A percentile compares a stretch with the other conserved stretches of the same genome.
These are phyloP conservation scores for Brassicogethes aeneus DNA, from an alignment of 2,888 invertebrate genomes.

Conservation along the genomic window DNA sequence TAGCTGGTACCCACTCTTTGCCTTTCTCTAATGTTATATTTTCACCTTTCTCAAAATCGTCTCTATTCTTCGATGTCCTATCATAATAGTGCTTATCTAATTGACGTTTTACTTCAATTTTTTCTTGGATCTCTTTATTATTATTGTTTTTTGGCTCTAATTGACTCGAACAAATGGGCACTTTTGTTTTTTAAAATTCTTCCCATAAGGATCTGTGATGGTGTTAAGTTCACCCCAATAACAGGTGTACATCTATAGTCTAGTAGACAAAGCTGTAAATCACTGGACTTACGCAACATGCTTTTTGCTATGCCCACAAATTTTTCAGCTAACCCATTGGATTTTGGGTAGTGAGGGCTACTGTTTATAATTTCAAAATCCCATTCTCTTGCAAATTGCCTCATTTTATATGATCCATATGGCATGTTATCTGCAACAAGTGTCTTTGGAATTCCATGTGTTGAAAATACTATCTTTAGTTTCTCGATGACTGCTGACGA, in stretches of 20 bases:
- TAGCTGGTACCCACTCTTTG: not conserved
- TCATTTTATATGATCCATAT: slow-evolving; percentile 11
- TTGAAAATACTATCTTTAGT: slow-evolving; percentile 7
- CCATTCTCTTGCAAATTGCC: slow-evolving; percentile 15
- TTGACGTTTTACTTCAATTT: slow-evolving; percentile 9
- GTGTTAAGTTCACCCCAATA: not conserved
- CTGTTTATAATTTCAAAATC: slow-evolving; percentile 13
- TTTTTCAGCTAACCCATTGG: slow-evolving; percentile 19
- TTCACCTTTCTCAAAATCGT: not conserved
- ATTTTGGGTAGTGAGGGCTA: slow-evolving; percentile 15
- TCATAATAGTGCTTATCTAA: too few species aligned
- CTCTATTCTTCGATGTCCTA: slow-evolving; percentile 7
- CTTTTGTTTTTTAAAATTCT: not conserved
- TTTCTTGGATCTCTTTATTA: not conserved
- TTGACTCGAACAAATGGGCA: not conserved
- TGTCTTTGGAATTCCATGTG: slow-evolving; percentile 11
- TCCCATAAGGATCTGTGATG: not conserved
- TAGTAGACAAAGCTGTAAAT: slow-evolving; percentile 4
- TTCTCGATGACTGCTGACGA: slow-evolving; percentile 16
- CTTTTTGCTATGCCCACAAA: slow-evolving; percentile 15
- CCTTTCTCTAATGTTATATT: not conserved
- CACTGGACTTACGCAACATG: slow-evolving; percentile 5
- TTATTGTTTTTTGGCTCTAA: not conserved
- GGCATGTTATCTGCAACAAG: slow-evolving; percentile 16
- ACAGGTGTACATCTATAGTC: not conserved